Evolutionary conservation across 2,888 invertebrate species (phyloP).

Genomic region (Apamea epomidion): DNA sequence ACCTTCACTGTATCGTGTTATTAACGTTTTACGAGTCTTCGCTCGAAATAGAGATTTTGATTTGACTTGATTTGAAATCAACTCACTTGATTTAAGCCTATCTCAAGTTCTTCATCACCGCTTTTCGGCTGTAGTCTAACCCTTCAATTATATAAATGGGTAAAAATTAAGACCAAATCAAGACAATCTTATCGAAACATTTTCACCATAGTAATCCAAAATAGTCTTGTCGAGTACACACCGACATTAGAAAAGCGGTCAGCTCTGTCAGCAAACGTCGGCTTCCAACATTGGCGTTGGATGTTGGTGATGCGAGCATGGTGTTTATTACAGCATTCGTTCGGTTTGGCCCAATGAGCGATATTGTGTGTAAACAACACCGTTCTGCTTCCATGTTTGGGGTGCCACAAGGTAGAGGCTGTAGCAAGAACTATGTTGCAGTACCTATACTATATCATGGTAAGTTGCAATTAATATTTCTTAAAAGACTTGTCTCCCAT

Average conservation of each 20-base stretch:
- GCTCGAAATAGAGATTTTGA: background rate
- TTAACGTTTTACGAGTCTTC: background rate
- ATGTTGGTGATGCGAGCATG: slow-evolving; percentile 47
- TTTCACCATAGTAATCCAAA: background rate
- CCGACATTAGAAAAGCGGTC: slow-evolving; percentile 29
- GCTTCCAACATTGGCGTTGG: slow-evolving; percentile 62
- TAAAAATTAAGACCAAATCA: background rate
- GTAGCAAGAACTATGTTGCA: background rate
- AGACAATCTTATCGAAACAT: background rate
- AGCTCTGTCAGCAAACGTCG: slow-evolving; percentile 22
- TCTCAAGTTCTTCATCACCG: too few species aligned
- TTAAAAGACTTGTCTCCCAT: background rate
- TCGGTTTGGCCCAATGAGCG: slow-evolving; percentile 83
- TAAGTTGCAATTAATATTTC: background rate
- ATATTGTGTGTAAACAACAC: slow-evolving; percentile 87
- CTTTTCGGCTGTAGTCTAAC: background rate
- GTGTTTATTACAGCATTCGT: slow-evolving; percentile 80
- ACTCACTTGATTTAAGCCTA: background rate
- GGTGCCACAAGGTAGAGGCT: slow-evolving; percentile 65
- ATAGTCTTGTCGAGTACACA: background rate
- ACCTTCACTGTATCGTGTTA: background rate
- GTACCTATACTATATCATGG: background rate
- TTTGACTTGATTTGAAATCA: background rate
- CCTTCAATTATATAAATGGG: background rate
- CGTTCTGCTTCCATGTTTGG: slow-evolving; percentile 71